Evolutionary conservation across 2,797 vertebrate species (phyloP).

Genomic region (Scleropages formosus): DNA sequence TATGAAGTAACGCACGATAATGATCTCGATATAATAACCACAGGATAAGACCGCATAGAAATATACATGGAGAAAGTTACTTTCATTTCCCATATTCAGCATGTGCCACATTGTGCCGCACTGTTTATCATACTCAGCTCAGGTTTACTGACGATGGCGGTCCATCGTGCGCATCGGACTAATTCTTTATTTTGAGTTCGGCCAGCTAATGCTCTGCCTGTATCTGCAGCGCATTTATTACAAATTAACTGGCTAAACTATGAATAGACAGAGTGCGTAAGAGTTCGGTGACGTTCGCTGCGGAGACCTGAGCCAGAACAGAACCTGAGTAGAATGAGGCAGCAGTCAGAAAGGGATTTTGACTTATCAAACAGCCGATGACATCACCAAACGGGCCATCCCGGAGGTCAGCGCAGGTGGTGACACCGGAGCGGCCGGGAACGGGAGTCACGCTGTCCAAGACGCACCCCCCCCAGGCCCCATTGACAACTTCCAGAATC

Average conservation of each 20-base stretch:
- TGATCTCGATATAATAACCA: no score
- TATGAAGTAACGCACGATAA: no score
- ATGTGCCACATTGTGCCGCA: no score
- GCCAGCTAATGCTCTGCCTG: background rate
- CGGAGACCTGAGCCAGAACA: slow-evolving; percentile 17
- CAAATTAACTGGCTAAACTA: slow-evolving; percentile 24
- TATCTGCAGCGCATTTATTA: no score
- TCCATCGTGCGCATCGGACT: background rate
- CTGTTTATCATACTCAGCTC: no score
- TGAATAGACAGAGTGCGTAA: slow-evolving; percentile 23
- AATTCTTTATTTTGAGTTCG: slow-evolving; percentile 14
- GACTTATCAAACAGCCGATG: slow-evolving; percentile 30
- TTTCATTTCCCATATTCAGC: no score
- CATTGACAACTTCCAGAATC: slow-evolving; percentile 48
- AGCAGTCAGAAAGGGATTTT: background rate
- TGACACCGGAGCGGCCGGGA: slow-evolving; percentile 16
- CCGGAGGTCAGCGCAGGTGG: slow-evolving; percentile 33
- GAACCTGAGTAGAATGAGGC: background rate
- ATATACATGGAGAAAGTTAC: no score
- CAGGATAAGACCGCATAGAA: no score
- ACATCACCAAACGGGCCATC: slow-evolving; percentile 31
- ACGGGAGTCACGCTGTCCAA: slow-evolving; percentile 7
- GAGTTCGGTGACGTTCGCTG: background rate
- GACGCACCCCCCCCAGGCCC: slow-evolving; percentile 45
- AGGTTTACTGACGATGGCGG: no score